Evolutionary conservation across 2,888 invertebrate species (phyloP).

Genomic region (Lutraria lutraria): DNA sequence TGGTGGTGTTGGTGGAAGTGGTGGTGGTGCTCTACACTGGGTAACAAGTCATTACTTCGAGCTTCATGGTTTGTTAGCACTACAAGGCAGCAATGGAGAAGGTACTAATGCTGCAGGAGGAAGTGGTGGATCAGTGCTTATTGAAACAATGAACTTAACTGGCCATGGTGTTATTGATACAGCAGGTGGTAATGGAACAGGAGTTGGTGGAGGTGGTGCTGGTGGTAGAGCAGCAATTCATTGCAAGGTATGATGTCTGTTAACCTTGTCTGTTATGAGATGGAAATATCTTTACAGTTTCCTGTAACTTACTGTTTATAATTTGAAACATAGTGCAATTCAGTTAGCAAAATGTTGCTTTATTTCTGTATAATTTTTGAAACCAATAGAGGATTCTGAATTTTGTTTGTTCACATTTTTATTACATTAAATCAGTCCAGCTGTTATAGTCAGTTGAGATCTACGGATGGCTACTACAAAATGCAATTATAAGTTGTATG

Average conservation of each 20-base stretch:
- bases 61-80: slow-evolving; percentile 76
- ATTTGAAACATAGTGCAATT: too few species aligned
- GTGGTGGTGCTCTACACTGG: slow-evolving; percentile 79
- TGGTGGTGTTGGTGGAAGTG: slow-evolving; percentile 74
- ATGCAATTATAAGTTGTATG: too few species aligned
- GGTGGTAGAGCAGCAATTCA: slow-evolving; percentile 79
- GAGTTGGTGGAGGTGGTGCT: slow-evolving; percentile 75
- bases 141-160: slow-evolving; percentile 78
- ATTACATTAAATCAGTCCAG: too few species aligned
- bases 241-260: slow-evolving; percentile 61
- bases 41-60: slow-evolving; percentile 76
- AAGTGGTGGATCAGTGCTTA: slow-evolving; percentile 78
- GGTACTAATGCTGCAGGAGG: slow-evolving; percentile 78
- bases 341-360: too few species aligned
- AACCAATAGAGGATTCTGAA: too few species aligned
- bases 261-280: background rate
- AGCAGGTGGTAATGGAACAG: slow-evolving; percentile 76
- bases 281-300: too few species aligned
- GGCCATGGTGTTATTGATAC: slow-evolving; percentile 80
- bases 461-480: too few species aligned
- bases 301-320: too few species aligned
- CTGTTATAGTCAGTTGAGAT: too few species aligned
- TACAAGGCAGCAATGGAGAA: slow-evolving; percentile 72
- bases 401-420: too few species aligned
- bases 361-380: too few species aligned